A percentile compares a stretch with the other conserved stretches of the same genome.
Conservation (phyloP, 2,888 invertebrate species). For the Monochamus alternatus region DNA sequence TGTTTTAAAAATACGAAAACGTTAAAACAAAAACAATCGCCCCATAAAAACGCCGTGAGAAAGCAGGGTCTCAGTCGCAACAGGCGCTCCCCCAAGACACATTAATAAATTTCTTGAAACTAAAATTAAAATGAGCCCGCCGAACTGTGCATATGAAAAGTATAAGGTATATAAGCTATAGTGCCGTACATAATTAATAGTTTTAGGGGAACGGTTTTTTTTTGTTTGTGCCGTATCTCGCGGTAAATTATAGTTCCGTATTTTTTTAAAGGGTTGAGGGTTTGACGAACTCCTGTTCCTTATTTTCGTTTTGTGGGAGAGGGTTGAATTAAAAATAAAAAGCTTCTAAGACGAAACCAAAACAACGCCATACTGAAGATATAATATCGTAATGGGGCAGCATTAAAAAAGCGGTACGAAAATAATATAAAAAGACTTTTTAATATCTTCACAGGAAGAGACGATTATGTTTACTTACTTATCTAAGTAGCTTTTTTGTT, state of each 20-base stretch:
- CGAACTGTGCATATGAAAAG: slow-evolving; percentile 43
- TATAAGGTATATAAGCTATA: slow-evolving; percentile 42
- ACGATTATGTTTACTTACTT: too few species aligned
- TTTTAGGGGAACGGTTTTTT: slow-evolving; percentile 43
- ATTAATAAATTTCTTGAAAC: slow-evolving; percentile 48
- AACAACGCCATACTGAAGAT: slow-evolving; percentile 45
- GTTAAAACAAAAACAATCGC: slow-evolving; percentile 49
- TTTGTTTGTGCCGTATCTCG: slow-evolving; percentile 41
- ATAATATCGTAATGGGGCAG: slow-evolving; percentile 36
- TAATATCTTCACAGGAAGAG: not conserved
- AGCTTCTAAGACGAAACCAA: slow-evolving; percentile 34
- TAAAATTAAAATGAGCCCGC: slow-evolving; percentile 45
- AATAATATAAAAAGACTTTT: slow-evolving; percentile 29
- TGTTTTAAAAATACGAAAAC: slow-evolving; percentile 55
- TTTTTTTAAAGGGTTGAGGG: slow-evolving; percentile 54
- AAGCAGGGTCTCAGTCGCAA: slow-evolving; percentile 29
- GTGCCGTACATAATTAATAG: slow-evolving; percentile 48
- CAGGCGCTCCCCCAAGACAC: slow-evolving; percentile 17
- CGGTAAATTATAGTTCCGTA: slow-evolving; percentile 54
- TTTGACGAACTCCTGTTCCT: slow-evolving; percentile 50
- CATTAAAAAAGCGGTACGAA: slow-evolving; percentile 40
- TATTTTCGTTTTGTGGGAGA: slow-evolving; percentile 27
- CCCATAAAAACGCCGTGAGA: slow-evolving; percentile 48
- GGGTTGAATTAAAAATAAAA: slow-evolving; percentile 44
- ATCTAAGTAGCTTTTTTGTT: too few species aligned